Evolutionary conservation across 2,888 invertebrate species (phyloP), one percentile per base, ranked within the genome.

Genomic region (Acanthosoma haemorrhoidale): DNA sequence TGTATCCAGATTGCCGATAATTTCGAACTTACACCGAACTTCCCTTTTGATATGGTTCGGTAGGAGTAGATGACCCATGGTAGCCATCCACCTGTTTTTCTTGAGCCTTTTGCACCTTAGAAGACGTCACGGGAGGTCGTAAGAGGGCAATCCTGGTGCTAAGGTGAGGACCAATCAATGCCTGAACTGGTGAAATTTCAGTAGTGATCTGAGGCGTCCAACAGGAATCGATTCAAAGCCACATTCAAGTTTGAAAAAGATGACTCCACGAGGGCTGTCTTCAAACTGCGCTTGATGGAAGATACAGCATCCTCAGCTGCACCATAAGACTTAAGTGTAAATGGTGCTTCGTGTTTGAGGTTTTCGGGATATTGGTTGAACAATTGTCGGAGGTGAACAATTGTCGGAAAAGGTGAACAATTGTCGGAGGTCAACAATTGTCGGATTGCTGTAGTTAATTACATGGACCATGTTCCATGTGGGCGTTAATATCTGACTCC

Each of bases 1-100:
- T n/a, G n/a, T n/a, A n/a, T n/a, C n/a, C n/a, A n/a, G 69, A 29
- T 2, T 18, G 18, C 1, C 60, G 25, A 31, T 61, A 69, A 41
- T 69, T 69, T 11, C 69, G 69, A 6, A 69, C 69, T 29, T 69
- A 69, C 8, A 69, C 61, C 9, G 41, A 29, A 16, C 41, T 38
- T 25, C 34, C 41, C 8, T 25, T 36, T 2, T 61, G 31, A 31
- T 41, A 60, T 6, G 13, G 11, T 3, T 38, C 69, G 29, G 31
- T 1, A n/a, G 9, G 13, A 29, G 41, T 18, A 31, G 51, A 11
- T 36, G 51, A 29, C 13, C 61, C 60, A 13, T 32, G 4, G 18
- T 43, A 36, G 2, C 34, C 32, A 8, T 41, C 16, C 13, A 69
- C 15, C 32, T 63, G 63, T 43, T 69, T 69, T 21, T 51, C n/a